Percentiles rank a stretch among this genome's conserved stretches.
These are phyloP conservation scores for Zaprionus obscuricornis DNA, from an alignment of 2,888 invertebrate genomes.

Conservation along the genomic window DNA sequence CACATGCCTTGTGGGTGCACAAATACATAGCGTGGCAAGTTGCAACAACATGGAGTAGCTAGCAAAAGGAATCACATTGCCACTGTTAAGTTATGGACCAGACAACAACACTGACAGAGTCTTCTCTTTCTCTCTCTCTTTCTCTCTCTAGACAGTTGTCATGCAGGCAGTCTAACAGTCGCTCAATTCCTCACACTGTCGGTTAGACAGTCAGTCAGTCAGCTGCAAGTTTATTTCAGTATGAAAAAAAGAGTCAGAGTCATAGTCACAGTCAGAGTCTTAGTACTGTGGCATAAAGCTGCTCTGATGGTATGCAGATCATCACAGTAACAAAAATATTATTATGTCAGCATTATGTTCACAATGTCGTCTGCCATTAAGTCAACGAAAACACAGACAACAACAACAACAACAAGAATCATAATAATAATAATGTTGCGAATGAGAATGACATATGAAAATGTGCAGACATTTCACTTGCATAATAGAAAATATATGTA, in stretches of 20 bases:
- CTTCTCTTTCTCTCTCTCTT: no score
- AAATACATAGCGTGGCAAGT: no score
- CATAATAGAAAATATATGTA: slow-evolving; percentile 72
- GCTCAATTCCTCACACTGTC: neutral
- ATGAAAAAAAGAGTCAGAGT: no score
- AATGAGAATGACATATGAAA: slow-evolving; percentile 52
- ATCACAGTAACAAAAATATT: slow-evolving; percentile 67
- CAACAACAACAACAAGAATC: slow-evolving; percentile 12
- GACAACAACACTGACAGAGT: no score
- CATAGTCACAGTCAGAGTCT: no score
- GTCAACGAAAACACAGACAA: slow-evolving; percentile 52
- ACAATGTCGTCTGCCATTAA: slow-evolving; percentile 75
- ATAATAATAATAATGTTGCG: slow-evolving; percentile 29
- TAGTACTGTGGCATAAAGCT: slow-evolving; percentile 1
- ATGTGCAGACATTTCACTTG: slow-evolving; percentile 47
- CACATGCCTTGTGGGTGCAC: neutral
- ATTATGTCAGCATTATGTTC: slow-evolving; percentile 75
- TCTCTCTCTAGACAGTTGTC: slow-evolving; percentile 52
- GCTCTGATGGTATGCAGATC: slow-evolving; percentile 60
- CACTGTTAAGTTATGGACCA: slow-evolving; percentile 69
- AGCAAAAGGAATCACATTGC: slow-evolving; percentile 37
- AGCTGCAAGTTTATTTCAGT: slow-evolving; percentile 43
- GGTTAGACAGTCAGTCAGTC: slow-evolving; percentile 26
- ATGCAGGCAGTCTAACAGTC: slow-evolving; percentile 20
- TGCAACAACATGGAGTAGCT: no score